Evolutionary conservation across 2,888 invertebrate species (phyloP), one percentile per base, ranked within the genome.

Genomic region (Eupsilia transversa): DNA sequence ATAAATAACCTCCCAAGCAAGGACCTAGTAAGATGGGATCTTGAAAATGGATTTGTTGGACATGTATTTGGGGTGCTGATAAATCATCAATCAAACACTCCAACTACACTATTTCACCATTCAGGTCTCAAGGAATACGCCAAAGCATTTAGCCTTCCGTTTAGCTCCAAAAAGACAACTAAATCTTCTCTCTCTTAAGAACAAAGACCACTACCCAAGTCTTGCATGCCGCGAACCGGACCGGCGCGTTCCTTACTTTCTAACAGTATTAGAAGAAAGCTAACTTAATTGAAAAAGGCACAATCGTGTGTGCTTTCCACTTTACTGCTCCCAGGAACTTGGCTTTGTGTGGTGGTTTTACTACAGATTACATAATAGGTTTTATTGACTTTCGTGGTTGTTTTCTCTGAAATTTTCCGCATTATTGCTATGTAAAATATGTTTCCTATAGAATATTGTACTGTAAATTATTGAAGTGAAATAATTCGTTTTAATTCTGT

Each of bases 271-370:
- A 86, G 67, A 83, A 77, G 83, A 86, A 86, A 87, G 74, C 86
- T 80, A 80, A 86, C 77, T 86, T 86, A 87, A 86, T 87, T 86
- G 86, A 87, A 86, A 85, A 86, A 83, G 87, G 67, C 72, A 73
- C 79, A 79, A 77, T 81, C 80, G 81, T 79, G 76, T 86, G 86
- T 83, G 78, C 59, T 76, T 85, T 60, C 72, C 71, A 68, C 64
- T 87, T 74, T 69, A 74, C 66, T 70, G 65, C 69, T 76, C 38
- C 56, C 12, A 43, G 49, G 66, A 69, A 82, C 61, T 67, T 70
- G 35, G 63, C 63, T 82, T 67, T 17, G 72, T 84, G 81, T 52
- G 49, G 66, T 52, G 9, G 61, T 38, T 74, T 73, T 67, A 79
- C 64, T 33, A 72, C 67, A 83, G 46, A 68, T 71, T 83, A 83